Conservation (phyloP, 1,140 invertebrate species). For the Chymomyza costata region DNA sequence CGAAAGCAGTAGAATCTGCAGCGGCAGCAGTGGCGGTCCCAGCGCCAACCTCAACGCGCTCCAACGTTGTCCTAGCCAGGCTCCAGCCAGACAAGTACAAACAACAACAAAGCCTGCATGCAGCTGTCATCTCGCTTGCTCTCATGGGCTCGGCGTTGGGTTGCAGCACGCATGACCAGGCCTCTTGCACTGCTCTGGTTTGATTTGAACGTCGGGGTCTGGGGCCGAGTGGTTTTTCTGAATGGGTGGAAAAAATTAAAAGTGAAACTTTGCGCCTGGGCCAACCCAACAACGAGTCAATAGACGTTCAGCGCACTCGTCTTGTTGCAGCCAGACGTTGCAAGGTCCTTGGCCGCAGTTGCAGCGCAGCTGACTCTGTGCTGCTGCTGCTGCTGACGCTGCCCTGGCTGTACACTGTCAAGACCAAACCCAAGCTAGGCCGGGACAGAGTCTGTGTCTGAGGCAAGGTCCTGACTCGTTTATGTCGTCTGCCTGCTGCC, state of each 20-base stretch:
- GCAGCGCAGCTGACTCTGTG: conserved; percentile 35
- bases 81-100: too few relatives aligned
- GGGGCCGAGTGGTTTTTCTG: conserved; percentile 33
- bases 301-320: conserved; percentile 11
- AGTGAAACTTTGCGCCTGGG: conserved; percentile 65
- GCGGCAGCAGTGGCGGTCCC: neutral
- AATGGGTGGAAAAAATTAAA: conserved; percentile 72
- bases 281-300: conserved; percentile 44
- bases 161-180: conserved; percentile 28
- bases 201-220: too few relatives aligned
- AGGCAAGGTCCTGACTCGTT: conserved; percentile 58
- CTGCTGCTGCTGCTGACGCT: conserved; percentile 10
- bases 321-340: conserved; percentile 36
- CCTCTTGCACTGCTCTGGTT: too few relatives aligned
- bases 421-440: conserved; percentile 60
- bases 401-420: conserved; percentile 59
- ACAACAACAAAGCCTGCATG: neutral
- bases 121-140: conserved; percentile 1
- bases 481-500: conserved; percentile 23
- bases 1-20: conserved; percentile 47
- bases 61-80: neutral
- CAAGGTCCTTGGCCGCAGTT: conserved; percentile 64
- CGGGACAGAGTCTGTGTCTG: too few relatives aligned
- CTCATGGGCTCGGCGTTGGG: conserved; percentile 43
- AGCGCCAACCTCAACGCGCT: neutral